Evolutionary conservation across 2,888 invertebrate genomes (phyloP).

Genomic region (Sussaba pulchella): DNA sequence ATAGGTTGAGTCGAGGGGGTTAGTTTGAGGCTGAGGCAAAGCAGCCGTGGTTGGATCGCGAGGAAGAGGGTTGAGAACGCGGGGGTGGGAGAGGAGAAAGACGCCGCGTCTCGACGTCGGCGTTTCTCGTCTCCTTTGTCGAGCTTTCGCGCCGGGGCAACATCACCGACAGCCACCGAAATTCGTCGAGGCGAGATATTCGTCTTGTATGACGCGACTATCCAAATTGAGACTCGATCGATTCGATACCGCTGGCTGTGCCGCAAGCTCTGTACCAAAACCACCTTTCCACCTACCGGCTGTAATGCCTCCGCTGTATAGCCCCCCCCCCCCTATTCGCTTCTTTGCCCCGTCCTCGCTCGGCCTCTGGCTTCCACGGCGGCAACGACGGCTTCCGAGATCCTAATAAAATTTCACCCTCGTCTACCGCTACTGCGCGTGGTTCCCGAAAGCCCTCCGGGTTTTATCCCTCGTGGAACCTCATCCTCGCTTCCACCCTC

Average conservation of each 20-base stretch:
- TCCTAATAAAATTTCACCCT: constrained; percentile 72
- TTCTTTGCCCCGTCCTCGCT: not conserved
- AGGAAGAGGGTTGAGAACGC: constrained; percentile 39
- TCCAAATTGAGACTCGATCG: constrained; percentile 81
- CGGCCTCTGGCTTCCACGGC: constrained; percentile 30
- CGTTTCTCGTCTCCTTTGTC: constrained; percentile 57
- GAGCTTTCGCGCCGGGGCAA: constrained; percentile 28
- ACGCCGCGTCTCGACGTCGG: constrained; percentile 35
- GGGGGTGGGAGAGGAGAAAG: constrained; percentile 17
- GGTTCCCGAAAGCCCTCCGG: constrained; percentile 38
- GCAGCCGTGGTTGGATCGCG: constrained; percentile 47
- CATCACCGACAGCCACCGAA: constrained; percentile 59
- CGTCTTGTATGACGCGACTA: constrained; percentile 77
- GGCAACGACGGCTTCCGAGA: constrained; percentile 57
- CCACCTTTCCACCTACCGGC: constrained; percentile 11
- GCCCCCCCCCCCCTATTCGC: not conserved
- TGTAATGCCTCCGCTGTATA: constrained; percentile 3
- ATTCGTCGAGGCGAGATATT: constrained; percentile 75
- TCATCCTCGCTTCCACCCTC: constrained; percentile 14
- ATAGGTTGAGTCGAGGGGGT: constrained; percentile 29
- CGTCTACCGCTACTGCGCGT: constrained; percentile 47
- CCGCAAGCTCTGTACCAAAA: constrained; percentile 29
- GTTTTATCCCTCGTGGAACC: constrained; percentile 33
- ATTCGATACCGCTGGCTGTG: constrained; percentile 69
- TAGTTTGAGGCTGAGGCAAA: constrained; percentile 3